Conservation (phyloP, 2,797 vertebrate species). For the Thamnophis elegans region DNA sequence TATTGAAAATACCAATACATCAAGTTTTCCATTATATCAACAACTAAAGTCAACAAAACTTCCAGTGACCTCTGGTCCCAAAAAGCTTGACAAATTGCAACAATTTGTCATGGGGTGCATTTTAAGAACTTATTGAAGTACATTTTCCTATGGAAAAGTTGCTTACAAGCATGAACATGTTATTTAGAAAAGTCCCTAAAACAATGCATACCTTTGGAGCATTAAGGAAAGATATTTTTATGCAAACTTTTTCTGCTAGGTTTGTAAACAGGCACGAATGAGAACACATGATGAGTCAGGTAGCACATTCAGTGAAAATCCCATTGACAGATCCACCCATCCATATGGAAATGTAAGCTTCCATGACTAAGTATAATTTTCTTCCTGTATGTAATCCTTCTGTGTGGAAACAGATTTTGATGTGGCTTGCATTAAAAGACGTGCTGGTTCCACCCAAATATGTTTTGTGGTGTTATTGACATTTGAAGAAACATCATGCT, state of each 20-base stretch:
- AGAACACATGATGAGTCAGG: not conserved
- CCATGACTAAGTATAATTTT: not conserved
- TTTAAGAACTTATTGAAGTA: not conserved
- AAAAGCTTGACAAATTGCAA: not conserved
- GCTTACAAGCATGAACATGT: not conserved
- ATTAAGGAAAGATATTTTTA: not conserved
- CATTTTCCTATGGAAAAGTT: not conserved
- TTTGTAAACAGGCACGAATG: not conserved
- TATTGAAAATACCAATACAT: not conserved
- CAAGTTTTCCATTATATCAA: not conserved
- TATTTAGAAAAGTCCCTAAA: not conserved
- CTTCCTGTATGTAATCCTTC: not conserved
- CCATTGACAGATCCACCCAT: not conserved
- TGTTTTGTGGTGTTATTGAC: not conserved
- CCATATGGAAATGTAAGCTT: not conserved
- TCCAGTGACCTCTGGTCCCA: not conserved
- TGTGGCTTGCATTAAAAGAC: not conserved
- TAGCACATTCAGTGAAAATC: not conserved
- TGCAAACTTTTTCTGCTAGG: not conserved
- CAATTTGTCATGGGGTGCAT: not conserved
- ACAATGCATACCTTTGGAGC: not conserved
- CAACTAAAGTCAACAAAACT: not conserved
- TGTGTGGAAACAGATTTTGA: not conserved
- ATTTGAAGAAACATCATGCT: not conserved
- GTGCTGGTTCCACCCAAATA: not conserved